Evolutionary conservation across 2,888 invertebrate species (phyloP).

Genomic region (Acrobasis consociella): DNA sequence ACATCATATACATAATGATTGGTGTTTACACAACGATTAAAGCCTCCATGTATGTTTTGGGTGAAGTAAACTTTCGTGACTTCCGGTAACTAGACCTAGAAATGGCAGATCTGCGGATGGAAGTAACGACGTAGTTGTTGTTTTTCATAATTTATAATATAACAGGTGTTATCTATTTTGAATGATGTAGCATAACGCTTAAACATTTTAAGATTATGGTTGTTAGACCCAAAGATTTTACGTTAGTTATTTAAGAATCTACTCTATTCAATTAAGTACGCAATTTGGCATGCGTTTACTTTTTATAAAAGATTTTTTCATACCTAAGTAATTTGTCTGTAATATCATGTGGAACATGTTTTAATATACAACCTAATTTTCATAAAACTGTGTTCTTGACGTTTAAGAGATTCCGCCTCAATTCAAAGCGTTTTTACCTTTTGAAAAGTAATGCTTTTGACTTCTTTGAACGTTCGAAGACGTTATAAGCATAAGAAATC

Average conservation of each 20-base stretch:
- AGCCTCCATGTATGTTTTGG: constrained; percentile 30
- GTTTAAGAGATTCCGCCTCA: constrained; percentile 37
- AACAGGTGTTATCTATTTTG: constrained; percentile 9
- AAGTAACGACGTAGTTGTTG: background rate
- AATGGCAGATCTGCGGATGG: constrained; percentile 2
- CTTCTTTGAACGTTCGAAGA: constrained; percentile 46
- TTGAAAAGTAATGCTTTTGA: constrained; percentile 50
- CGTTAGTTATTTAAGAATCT: no score
- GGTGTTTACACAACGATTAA: constrained; percentile 32
- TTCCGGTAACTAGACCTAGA: constrained; percentile 4
- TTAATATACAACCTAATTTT: constrained; percentile 24
- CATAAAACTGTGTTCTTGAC: constrained; percentile 35
- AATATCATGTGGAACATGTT: background rate
- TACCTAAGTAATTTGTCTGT: background rate
- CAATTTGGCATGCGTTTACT: no score
- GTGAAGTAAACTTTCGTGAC: constrained; percentile 23
- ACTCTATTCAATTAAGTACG: no score
- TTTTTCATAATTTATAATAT: constrained; percentile 9
- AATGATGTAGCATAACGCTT: background rate
- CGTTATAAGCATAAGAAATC: constrained; percentile 51
- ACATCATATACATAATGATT: constrained; percentile 32
- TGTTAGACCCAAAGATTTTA: no score
- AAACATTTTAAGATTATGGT: background rate
- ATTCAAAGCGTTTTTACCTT: constrained; percentile 50
- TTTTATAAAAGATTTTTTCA: no score